Evolutionary conservation across 2,113 vertebrate genomes (phyloP).

Genomic region (Nycticorax nycticorax): DNA sequence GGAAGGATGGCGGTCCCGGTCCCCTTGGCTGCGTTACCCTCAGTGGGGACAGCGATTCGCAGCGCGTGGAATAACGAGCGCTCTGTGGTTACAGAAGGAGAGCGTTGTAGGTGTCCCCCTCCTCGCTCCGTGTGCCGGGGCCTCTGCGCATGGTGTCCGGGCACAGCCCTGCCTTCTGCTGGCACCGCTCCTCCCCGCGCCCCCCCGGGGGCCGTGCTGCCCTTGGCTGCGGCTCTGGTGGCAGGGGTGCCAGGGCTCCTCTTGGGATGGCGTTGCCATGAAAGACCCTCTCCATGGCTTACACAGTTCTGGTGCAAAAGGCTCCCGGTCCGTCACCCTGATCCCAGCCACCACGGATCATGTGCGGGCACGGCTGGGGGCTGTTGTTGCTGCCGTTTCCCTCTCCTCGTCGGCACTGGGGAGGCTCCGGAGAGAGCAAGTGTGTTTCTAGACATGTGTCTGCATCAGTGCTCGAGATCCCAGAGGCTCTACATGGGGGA

Average conservation of each 20-base stretch:
- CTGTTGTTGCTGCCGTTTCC: neutral
- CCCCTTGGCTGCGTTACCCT: neutral
- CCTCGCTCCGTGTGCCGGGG: neutral
- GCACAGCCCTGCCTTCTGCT: neutral
- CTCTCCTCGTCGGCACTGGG: neutral
- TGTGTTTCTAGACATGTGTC: neutral
- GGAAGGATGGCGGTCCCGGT: accelerated
- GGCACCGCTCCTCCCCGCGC: accelerated
- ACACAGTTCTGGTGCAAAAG: neutral
- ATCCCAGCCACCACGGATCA: neutral
- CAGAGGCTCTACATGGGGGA: neutral
- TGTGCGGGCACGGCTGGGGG: neutral
- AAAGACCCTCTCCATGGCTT: neutral
- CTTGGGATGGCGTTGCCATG: accelerated
- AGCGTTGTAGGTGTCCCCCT: accelerated
- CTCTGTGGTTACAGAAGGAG: neutral
- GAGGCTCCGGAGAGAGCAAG: neutral
- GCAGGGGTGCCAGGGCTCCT: neutral
- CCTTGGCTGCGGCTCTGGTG: neutral
- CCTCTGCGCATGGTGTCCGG: accelerated
- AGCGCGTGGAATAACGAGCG: accelerated
- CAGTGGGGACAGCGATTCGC: neutral
- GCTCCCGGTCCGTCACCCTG: neutral
- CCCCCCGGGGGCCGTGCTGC: neutral
- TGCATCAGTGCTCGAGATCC: slow-evolving; percentile 5